phyloP scores from a whole-genome alignment of 2,797 vertebrate species.

The Pangasius macronema region DNA sequence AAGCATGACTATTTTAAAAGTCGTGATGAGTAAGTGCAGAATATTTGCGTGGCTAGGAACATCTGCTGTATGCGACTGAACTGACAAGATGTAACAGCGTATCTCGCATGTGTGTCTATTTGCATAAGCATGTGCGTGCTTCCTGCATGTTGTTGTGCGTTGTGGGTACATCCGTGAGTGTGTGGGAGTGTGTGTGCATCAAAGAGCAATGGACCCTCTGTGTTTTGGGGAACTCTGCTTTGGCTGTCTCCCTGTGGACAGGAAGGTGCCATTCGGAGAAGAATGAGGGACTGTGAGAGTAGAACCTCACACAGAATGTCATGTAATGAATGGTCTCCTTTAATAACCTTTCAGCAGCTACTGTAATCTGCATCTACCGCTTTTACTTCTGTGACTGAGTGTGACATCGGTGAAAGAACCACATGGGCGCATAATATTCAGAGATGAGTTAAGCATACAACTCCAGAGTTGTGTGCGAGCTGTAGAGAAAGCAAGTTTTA shows the following conservation, averaged over 20 bases:
- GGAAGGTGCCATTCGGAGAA: constrained; percentile 40
- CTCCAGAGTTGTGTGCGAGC: not conserved
- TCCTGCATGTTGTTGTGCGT: constrained; percentile 14
- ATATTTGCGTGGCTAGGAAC: not conserved
- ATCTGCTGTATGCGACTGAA: not conserved
- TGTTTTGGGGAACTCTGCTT: constrained; percentile 36
- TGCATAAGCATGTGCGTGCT: constrained; percentile 31
- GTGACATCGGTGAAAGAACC: not conserved
- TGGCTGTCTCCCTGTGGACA: constrained; percentile 26
- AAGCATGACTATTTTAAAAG: constrained; percentile 12
- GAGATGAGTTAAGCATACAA: not conserved
- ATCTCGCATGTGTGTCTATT: constrained; percentile 18
- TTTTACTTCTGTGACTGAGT: not conserved
- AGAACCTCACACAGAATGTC: constrained; percentile 20
- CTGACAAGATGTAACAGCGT: not conserved
- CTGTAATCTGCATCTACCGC: constrained; percentile 9
- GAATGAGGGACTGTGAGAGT: constrained; percentile 41
- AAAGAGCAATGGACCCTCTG: constrained; percentile 43
- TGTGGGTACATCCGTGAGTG: not conserved
- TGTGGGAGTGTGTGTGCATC: constrained; percentile 2
- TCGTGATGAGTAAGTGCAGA: constrained; percentile 1
- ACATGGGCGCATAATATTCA: not conserved
- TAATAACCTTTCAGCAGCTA: constrained; percentile 15
- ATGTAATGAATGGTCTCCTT: constrained; percentile 38
- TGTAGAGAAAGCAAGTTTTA: not conserved